Conservation (phyloP, 1,140 invertebrate genomes). For the Asbolus verrucosus region DNA sequence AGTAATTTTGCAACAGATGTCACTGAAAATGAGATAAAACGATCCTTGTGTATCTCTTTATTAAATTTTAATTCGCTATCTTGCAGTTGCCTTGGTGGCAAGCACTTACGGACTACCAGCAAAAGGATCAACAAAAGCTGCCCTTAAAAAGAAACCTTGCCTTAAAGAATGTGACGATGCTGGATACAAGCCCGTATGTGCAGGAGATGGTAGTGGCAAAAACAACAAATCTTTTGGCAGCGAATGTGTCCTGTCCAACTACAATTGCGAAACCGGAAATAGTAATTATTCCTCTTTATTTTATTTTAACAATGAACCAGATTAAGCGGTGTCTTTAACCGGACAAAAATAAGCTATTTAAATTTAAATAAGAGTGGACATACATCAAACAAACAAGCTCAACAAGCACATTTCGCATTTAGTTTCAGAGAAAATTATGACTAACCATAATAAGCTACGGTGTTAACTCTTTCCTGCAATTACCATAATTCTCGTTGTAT, state of each 20-base stretch:
- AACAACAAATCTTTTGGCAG: constrained; percentile 69
- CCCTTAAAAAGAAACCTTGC: constrained; percentile 63
- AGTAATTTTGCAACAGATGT: too few relatives aligned
- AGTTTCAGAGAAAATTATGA: constrained; percentile 5
- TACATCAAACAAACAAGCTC: constrained; percentile 28
- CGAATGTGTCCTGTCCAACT: constrained; percentile 70
- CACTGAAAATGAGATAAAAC: too few relatives aligned
- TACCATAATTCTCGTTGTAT: background rate
- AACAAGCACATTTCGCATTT: constrained; percentile 3
- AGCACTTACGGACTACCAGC: constrained; percentile 52
- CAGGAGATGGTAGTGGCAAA: constrained; percentile 66
- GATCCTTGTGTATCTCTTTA: too few relatives aligned
- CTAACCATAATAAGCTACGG: background rate
- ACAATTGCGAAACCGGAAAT: constrained; percentile 70
- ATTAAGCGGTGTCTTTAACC: constrained; percentile 5
- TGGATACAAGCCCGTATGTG: constrained; percentile 68
- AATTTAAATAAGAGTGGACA: background rate
- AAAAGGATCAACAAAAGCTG: constrained; percentile 60
- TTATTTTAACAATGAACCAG: background rate
- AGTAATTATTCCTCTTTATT: constrained; percentile 63
- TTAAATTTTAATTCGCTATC: background rate
- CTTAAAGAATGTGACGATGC: constrained; percentile 67
- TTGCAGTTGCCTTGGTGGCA: constrained; percentile 43
- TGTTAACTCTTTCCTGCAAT: constrained; percentile 36
- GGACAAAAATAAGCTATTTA: background rate